Percentiles rank a stretch among this genome's conserved stretches.
Evolutionary conservation across 2,113 vertebrate genomes (phyloP).

Genomic region (Chaetodon auriga): DNA sequence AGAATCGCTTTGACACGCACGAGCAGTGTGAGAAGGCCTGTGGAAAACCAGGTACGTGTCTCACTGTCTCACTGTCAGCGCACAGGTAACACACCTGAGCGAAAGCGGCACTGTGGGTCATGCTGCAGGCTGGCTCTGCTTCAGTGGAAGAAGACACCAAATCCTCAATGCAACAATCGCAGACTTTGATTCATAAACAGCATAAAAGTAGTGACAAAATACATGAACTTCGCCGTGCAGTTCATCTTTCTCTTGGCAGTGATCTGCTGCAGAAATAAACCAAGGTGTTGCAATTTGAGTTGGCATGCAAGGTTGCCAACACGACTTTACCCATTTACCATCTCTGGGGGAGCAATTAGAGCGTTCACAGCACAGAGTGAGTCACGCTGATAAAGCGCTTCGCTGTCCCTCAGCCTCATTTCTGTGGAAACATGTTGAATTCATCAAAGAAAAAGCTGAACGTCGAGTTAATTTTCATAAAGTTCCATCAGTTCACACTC

Average conservation of each 20-base stretch:
- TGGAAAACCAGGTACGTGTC: constrained; percentile 82
- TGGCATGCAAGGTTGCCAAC: not conserved
- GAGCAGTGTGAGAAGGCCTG: constrained; percentile 91
- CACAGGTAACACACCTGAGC: not conserved
- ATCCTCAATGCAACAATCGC: too few species aligned
- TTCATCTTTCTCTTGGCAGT: not conserved
- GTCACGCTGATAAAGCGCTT: not conserved
- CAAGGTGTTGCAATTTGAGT: not conserved
- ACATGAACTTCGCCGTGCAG: not conserved
- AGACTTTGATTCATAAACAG: not conserved
- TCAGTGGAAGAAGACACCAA: not conserved
- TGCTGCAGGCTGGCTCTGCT: too few species aligned
- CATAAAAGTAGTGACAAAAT: not conserved
- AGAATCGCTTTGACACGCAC: constrained; percentile 91
- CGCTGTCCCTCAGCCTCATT: not conserved
- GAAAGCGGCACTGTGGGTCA: not conserved
- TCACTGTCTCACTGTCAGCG: not conserved
- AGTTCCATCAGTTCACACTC: too few species aligned
- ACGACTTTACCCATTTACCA: not conserved
- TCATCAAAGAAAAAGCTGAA: not conserved
- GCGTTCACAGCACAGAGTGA: not conserved
- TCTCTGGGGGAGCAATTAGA: not conserved
- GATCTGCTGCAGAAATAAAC: not conserved
- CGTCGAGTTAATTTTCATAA: too few species aligned
- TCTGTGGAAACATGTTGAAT: not conserved